phyloP scores from a whole-genome alignment of 2,113 vertebrate genomes.

The Strix uralensis region DNA sequence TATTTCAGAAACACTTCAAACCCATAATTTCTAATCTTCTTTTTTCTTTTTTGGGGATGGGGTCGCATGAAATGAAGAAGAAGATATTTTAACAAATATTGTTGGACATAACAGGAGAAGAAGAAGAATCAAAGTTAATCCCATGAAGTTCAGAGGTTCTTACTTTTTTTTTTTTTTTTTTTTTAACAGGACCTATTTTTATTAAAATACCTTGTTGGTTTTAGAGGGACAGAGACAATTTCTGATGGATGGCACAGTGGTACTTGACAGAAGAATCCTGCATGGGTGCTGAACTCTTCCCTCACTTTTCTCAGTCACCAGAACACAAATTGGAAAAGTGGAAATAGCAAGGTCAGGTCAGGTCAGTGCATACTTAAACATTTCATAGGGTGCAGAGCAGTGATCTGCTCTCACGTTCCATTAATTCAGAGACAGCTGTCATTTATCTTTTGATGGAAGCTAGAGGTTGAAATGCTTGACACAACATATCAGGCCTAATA shows the following conservation, averaged over 20 bases:
- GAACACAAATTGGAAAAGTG: constrained; percentile 44
- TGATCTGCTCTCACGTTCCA: constrained; percentile 44
- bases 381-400: constrained; percentile 41
- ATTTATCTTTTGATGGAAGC: constrained; percentile 66
- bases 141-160: neutral
- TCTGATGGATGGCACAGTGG: constrained; percentile 7
- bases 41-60: neutral
- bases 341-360: constrained; percentile 54
- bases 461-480: constrained; percentile 55
- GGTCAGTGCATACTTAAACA: constrained; percentile 47
- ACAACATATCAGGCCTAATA: constrained; percentile 35
- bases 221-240: neutral
- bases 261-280: constrained; percentile 28
- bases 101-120: neutral
- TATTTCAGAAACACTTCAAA: neutral
- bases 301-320: constrained; percentile 42
- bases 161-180: neutral
- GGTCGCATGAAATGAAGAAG: too few relatives aligned
- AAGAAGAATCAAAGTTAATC: neutral
- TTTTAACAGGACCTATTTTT: neutral
- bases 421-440: constrained; percentile 70
- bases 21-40: neutral
- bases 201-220: neutral
- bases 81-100: neutral
- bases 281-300: constrained; percentile 1